phyloP scores from a whole-genome alignment of 2,888 invertebrate genomes.

The Plemyria rubiginata region DNA sequence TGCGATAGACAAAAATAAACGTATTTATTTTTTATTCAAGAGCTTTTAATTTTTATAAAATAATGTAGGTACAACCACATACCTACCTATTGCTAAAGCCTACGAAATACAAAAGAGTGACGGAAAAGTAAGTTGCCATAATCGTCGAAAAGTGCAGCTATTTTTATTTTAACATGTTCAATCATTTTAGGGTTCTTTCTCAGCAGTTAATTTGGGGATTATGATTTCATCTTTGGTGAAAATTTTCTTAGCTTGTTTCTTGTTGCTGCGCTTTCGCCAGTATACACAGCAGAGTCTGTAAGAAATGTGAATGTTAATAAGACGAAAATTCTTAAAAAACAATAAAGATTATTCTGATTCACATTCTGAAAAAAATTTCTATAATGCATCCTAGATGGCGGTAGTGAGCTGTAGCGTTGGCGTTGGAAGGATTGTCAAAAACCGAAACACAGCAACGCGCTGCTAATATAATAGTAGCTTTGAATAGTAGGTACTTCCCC shows the following conservation, averaged over 20 bases:
- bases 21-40: background rate
- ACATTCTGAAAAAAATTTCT: too few species aligned
- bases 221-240: conserved; percentile 29
- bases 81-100: too few species aligned
- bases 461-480: too few species aligned
- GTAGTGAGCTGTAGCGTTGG: too few species aligned
- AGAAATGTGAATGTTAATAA: conserved; percentile 20
- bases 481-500: too few species aligned
- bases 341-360: too few species aligned
- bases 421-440: too few species aligned
- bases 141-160: background rate
- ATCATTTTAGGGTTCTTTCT: conserved; percentile 34
- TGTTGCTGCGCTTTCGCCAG: conserved; percentile 51
- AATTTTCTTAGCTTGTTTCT: conserved; percentile 32
- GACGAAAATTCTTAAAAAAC: too few species aligned
- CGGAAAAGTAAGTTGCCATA: background rate
- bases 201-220: conserved; percentile 32
- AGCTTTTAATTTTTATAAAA: conserved; percentile 7
- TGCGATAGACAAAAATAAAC: conserved; percentile 36
- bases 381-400: too few species aligned
- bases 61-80: background rate
- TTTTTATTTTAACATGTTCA: conserved; percentile 3
- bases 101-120: background rate
- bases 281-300: conserved; percentile 60
- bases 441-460: too few species aligned